Percentiles rank a stretch among this genome's conserved stretches.
These are phyloP conservation scores for Thereva unica DNA, from an alignment of 2,888 invertebrate species.

Conservation along the genomic window DNA sequence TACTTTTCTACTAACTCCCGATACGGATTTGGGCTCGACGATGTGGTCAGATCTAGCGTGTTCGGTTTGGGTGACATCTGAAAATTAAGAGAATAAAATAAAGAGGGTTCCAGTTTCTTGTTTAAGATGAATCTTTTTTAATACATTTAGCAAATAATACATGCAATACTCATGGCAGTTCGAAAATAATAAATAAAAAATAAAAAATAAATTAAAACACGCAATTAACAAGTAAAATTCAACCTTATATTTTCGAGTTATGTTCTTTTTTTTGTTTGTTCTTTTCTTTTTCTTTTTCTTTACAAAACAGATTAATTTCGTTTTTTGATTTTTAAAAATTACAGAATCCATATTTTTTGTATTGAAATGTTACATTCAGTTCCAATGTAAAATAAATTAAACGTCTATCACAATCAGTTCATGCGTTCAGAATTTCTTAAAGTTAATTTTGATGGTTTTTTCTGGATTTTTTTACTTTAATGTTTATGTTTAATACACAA, in stretches of 20 bases:
- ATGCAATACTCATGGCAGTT: no score
- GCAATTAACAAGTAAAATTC: constrained; percentile 33
- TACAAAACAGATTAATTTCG: constrained; percentile 11
- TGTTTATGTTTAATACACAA: constrained; percentile 2
- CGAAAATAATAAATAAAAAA: no score
- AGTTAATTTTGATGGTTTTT: constrained; percentile 23
- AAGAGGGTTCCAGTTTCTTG: not conserved
- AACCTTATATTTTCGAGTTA: constrained; percentile 39
- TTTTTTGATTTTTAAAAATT: no score
- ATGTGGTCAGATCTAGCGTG: constrained; percentile 53
- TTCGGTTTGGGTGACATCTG: constrained; percentile 49
- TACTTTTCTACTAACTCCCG: constrained; percentile 82
- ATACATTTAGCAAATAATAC: no score
- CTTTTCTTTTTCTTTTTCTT: constrained; percentile 22
- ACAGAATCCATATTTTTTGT: no score
- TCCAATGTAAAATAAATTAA: constrained; percentile 27
- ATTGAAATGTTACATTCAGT: not conserved
- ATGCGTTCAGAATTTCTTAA: constrained; percentile 29
- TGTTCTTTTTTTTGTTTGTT: constrained; percentile 19
- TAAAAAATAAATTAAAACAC: constrained; percentile 27
- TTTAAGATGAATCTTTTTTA: no score
- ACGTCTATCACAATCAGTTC: constrained; percentile 40
- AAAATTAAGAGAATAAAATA: constrained; percentile 38
- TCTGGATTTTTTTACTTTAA: constrained; percentile 8
- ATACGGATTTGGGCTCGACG: constrained; percentile 67